Evolutionary conservation across 1,140 invertebrate species (phyloP).

Genomic region (Musca domestica): DNA sequence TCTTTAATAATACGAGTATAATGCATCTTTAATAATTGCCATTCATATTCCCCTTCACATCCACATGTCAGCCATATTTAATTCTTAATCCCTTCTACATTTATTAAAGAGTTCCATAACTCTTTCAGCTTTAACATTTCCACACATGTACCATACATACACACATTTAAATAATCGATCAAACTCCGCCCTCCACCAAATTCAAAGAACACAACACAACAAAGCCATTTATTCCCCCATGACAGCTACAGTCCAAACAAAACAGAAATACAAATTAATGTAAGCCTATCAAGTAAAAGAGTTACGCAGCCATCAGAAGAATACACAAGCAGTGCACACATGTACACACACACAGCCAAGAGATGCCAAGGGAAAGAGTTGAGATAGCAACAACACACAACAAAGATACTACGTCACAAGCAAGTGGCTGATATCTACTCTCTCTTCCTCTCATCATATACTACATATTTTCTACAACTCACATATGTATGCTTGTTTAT

Average conservation of each 20-base stretch:
- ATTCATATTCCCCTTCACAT: too few species aligned
- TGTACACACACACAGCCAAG: neutral
- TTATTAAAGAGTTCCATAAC: too few species aligned
- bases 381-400: neutral
- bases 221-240: neutral
- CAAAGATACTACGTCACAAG: neutral
- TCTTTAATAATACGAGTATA: too few species aligned
- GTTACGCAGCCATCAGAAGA: neutral
- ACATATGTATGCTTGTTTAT: too few species aligned
- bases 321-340: neutral
- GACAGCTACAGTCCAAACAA: slow-evolving; percentile 10
- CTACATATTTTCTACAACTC: too few species aligned
- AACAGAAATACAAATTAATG: neutral
- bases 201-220: slow-evolving; percentile 9
- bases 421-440: neutral
- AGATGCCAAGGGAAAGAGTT: neutral
- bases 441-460: neutral
- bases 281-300: slow-evolving; percentile 14
- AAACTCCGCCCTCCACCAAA: slow-evolving; percentile 15
- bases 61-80: too few species aligned
- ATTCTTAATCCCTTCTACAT: too few species aligned
- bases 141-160: neutral
- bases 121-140: too few species aligned
- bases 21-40: too few species aligned
- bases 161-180: slow-evolving; percentile 13